Base-by-base conservation (phyloP, 1,140 invertebrate genomes). In the Spodoptera litura region DNA sequence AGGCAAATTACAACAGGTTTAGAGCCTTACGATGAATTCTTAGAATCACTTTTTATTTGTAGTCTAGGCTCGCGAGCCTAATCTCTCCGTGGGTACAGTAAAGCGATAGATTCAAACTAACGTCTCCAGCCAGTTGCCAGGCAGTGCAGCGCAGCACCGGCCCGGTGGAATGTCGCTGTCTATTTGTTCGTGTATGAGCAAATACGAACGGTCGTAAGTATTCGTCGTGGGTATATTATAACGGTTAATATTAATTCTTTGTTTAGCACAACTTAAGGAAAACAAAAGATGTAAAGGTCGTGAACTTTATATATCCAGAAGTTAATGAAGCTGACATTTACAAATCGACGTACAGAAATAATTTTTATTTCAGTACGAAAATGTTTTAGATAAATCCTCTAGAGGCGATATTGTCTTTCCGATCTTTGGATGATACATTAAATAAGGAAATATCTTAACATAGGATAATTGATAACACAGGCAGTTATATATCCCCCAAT, bases 161-260 rank as follows among this genome's bases (percentile, higher is more conserved):
- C 62, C 59, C 49, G 49, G 73, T 75, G 62, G 58, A 62, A 75
- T 75, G 73, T 64, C 13, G 73, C 10, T 53, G 73, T 62, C 59
- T 51, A 59, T 73, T 73, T 73, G 71, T 58, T 59, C 31, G 55
- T 44, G 71, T 53, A 51, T 71, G 52, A 51, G 68, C 66, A 70
- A 70, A 70, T 70, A 70, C 12, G 49, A 31, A 53, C 62, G 62
- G 38, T 35, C 13, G 61, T 62, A 62, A 64, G 61, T 66, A 66
- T 49, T 25, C 38, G 9, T 11, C n/a, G 62, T 64, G 61, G n/a
- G 61, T 49, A 66, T 10, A 44, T 38, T 44, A 38, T 66, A 66
- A 66, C 62, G 62, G 62, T 66, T 25, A 66, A 20, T 49, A 49
- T 66, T 66, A 44, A 4, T 66, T 66, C n/a, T 66, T 66, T 66